Base-by-base conservation (phyloP, 2,113 vertebrate genomes). In the Erythrocercus mccallii region DNA sequence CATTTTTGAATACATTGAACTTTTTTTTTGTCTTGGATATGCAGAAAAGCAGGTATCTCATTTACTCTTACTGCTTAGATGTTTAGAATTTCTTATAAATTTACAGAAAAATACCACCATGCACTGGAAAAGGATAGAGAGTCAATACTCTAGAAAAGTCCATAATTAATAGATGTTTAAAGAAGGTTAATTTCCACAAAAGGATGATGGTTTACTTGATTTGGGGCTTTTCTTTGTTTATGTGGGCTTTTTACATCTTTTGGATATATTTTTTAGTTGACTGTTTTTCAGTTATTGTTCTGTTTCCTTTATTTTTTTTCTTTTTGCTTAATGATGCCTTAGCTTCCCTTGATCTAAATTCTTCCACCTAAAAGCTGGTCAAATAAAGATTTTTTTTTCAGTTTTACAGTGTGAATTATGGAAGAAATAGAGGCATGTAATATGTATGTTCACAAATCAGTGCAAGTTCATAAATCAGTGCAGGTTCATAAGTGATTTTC, bases 261-360 rank as follows among this genome's bases (percentile, higher is more conserved):
- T 28, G 20, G 30, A 35, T 18, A 2, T 54, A 14, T 70, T 58
- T 47, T n/a, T 30, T 40, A 2, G 6, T 40, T 48, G 15, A 3
- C 23, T 53, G 4, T 24, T 80, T 35, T 30, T 47, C 0, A 0
- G 9, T 58, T 50, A 22, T 37, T 72, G 2, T 18, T 74, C 13
- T 66, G 5, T 37, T 20, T 30, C 5, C 2, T 40, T 84, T 28
- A 4, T 18, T 35, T 40, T 21, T n/a, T 15, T n/a, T 50, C 10
- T 33, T 38, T 64, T 56, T 60, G 1, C 3, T 17, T 18, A 48
- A 58, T 1, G 0, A 14, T 56, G 1, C 0, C 7, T 7, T 18
- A 87, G 6, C 1, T 51, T 68, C 57, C n/a, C 6, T 56, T 3
- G 6, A 2, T 16, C 10, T 37, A 70, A 80, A 80, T 44, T 62